phyloP scores from a whole-genome alignment of 2,888 invertebrate genomes.

The Mythimna lalbum region DNA sequence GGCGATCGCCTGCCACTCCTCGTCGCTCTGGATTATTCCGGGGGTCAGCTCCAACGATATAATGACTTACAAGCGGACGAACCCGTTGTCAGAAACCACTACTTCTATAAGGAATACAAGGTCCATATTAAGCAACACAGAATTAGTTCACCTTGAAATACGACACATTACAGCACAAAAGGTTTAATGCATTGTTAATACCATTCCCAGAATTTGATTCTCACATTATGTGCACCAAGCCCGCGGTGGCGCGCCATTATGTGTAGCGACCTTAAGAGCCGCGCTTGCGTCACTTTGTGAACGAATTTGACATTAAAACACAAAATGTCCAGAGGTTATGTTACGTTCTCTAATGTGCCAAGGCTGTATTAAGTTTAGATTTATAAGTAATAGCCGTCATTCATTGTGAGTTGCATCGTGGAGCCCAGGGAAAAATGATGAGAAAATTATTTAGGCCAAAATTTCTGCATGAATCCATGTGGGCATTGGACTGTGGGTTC shows the following conservation, averaged over 20 bases:
- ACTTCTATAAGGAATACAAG: constrained; percentile 1
- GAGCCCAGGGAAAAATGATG: background rate
- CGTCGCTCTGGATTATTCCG: no score
- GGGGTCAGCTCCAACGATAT: no score
- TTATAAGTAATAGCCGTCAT: constrained; percentile 23
- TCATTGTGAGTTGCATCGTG: background rate
- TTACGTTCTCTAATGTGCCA: constrained; percentile 61
- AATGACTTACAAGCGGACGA: no score
- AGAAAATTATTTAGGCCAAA: background rate
- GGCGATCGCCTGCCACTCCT: no score
- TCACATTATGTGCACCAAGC: constrained; percentile 44
- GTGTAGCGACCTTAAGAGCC: constrained; percentile 55
- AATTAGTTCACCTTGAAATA: constrained; percentile 22
- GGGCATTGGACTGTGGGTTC: no score
- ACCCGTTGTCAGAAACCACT: no score
- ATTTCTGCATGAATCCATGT: background rate
- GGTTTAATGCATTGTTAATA: constrained; percentile 32
- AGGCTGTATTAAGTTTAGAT: constrained; percentile 53
- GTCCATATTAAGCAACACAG: background rate
- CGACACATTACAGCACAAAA: constrained; percentile 11
- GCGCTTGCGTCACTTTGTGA: constrained; percentile 60
- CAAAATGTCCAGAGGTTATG: constrained; percentile 71
- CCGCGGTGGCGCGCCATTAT: constrained; percentile 30
- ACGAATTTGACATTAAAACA: constrained; percentile 76
- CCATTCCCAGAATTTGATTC: constrained; percentile 30